phyloP scores from a whole-genome alignment of 2,113 vertebrate genomes.

The Potamarius usumacintae region DNA sequence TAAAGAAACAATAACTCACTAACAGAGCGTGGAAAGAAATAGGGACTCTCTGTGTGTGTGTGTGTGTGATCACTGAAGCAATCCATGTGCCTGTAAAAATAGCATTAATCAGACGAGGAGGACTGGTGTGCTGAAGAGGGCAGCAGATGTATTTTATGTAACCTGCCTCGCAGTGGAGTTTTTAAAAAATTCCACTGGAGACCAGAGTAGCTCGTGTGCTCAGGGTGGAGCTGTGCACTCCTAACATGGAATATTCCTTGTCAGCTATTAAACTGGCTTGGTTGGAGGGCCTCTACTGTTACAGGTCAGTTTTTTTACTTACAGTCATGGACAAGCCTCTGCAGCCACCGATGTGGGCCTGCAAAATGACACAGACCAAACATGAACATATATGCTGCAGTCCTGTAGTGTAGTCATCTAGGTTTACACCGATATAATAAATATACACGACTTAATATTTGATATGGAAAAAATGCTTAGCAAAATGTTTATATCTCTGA shows the following conservation, averaged over 20 bases:
- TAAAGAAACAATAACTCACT: conserved; percentile 57
- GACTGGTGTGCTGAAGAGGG: conserved; percentile 53
- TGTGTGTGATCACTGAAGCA: background rate
- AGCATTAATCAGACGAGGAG: conserved; percentile 53
- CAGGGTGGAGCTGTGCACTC: background rate
- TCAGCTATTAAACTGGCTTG: conserved; percentile 19
- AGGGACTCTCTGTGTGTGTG: background rate
- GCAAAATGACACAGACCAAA: conserved; percentile 7
- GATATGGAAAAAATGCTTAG: background rate
- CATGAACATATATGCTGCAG: background rate
- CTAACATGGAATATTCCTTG: conserved; percentile 25
- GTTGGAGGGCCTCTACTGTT: conserved; percentile 21
- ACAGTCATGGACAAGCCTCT: conserved; percentile 50
- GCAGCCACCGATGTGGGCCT: conserved; percentile 48
- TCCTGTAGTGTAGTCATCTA: background rate
- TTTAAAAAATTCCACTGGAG: conserved; percentile 28
- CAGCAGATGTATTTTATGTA: conserved; percentile 72
- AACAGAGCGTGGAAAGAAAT: background rate
- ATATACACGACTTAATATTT: background rate
- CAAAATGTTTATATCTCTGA: background rate
- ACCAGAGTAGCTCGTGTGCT: background rate
- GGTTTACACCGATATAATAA: background rate
- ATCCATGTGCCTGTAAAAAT: conserved; percentile 59
- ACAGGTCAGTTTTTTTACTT: conserved; percentile 47
- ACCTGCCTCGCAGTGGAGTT: conserved; percentile 40